Evolutionary conservation across 2,113 vertebrate genomes (phyloP).

Genomic region (Oryzias javanicus): DNA sequence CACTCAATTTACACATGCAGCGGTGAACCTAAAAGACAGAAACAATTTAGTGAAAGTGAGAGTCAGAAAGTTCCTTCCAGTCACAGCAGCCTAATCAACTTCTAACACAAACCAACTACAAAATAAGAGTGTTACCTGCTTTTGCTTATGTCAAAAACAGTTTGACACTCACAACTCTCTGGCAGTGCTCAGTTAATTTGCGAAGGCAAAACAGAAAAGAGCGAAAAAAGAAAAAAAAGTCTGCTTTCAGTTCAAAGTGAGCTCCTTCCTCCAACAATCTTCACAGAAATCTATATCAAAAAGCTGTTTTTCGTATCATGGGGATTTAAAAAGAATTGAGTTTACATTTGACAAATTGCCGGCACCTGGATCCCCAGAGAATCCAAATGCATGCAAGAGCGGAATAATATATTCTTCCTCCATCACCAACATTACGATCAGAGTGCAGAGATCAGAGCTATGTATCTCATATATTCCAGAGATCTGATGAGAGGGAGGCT

Average conservation of each 20-base stretch:
- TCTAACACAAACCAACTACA: slow-evolving; percentile 5
- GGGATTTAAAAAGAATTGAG: slow-evolving; percentile 9
- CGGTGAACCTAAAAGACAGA: slow-evolving; percentile 9
- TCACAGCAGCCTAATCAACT: too few species aligned
- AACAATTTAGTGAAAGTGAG: slow-evolving; percentile 6
- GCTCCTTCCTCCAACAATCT: slow-evolving; percentile 2
- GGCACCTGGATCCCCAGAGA: slow-evolving; percentile 13
- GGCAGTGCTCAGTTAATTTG: slow-evolving; percentile 17
- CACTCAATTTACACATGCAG: slow-evolving; percentile 14
- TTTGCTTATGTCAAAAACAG: slow-evolving; percentile 15
- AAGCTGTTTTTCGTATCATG: not conserved
- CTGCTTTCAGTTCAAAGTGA: slow-evolving; percentile 16
- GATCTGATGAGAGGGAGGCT: slow-evolving; percentile 40
- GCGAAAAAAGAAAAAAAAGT: not conserved
- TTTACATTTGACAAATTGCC: slow-evolving; percentile 28
- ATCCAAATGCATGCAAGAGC: slow-evolving; percentile 1
- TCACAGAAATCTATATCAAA: slow-evolving; percentile 24
- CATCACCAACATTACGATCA: slow-evolving; percentile 29
- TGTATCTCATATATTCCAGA: slow-evolving; percentile 26
- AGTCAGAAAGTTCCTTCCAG: not conserved
- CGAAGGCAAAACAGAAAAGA: not conserved
- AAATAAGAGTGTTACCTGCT: slow-evolving; percentile 8
- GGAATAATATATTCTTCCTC: slow-evolving; percentile 10
- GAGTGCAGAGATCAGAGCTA: slow-evolving; percentile 32
- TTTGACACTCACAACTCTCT: slow-evolving; percentile 18